A percentile compares a stretch with the other conserved stretches of the same genome.
phyloP scores from a whole-genome alignment of 2,888 invertebrate genomes.

The Agapostemon virescens region DNA sequence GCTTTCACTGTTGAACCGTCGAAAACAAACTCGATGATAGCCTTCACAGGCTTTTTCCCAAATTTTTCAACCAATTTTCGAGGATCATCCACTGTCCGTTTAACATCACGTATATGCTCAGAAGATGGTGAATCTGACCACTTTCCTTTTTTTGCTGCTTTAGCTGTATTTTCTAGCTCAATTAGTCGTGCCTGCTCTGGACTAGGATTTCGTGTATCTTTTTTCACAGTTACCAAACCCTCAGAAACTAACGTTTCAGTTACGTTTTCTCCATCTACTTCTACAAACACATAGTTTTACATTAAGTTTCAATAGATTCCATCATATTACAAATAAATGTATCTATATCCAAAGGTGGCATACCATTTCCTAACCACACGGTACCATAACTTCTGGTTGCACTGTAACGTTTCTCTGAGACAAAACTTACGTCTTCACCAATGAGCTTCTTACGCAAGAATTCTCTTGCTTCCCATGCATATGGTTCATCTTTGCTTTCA shows the following conservation, averaged over 20 bases:
- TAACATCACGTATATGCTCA: conserved; percentile 91
- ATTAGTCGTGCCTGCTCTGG: conserved; percentile 87
- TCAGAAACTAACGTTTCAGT: conserved; percentile 93
- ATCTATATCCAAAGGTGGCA: conserved; percentile 19
- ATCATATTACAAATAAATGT: not conserved
- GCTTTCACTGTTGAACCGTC: conserved; percentile 98
- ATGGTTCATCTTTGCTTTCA: conserved; percentile 93
- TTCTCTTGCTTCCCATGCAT: conserved; percentile 98
- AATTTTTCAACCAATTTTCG: conserved; percentile 91
- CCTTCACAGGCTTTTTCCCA: conserved; percentile 92
- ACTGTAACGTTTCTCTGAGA: conserved; percentile 90
- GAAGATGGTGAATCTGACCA: conserved; percentile 83
- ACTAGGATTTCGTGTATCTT: conserved; percentile 84
- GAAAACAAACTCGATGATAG: conserved; percentile 97
- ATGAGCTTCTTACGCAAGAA: conserved; percentile 95
- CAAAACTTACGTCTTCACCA: conserved; percentile 93
- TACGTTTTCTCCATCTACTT: conserved; percentile 86
- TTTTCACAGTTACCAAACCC: conserved; percentile 92
- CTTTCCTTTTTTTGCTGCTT: conserved; percentile 92
- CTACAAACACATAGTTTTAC: conserved; percentile 27
- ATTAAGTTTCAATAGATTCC: not conserved
- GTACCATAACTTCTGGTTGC: conserved; percentile 93
- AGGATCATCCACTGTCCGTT: conserved; percentile 94
- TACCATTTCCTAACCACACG: conserved; percentile 92
- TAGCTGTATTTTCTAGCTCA: conserved; percentile 95